These are phyloP conservation scores for Morinoia aosen DNA, from an alignment of 2,888 invertebrate genomes.

Conservation along the genomic window DNA sequence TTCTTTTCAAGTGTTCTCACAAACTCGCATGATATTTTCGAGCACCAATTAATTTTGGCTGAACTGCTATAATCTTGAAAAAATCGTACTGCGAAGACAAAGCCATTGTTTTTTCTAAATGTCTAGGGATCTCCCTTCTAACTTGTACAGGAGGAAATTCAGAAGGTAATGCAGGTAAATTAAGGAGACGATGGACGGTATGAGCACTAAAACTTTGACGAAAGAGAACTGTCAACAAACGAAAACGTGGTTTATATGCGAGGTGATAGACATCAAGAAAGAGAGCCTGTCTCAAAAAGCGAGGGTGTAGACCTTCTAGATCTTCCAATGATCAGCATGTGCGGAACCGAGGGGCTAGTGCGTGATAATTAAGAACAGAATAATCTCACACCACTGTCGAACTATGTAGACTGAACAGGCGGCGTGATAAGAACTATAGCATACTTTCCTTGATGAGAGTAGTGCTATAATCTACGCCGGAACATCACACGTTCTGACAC, in stretches of 20 bases:
- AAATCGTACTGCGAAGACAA: background rate
- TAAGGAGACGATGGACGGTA: background rate
- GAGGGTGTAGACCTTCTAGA: background rate
- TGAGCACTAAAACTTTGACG: background rate
- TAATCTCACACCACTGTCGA: background rate
- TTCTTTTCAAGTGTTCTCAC: background rate
- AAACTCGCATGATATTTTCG: background rate
- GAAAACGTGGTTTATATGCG: background rate
- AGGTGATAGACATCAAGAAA: background rate
- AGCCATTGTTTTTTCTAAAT: background rate
- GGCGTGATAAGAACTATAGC: background rate
- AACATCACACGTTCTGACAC: no score
- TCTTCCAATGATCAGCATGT: background rate
- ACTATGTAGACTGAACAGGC: background rate
- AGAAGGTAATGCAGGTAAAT: background rate
- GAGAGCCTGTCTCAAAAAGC: background rate
- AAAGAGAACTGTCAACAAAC: background rate
- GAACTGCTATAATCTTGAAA: background rate
- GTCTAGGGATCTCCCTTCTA: background rate
- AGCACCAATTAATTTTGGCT: background rate
- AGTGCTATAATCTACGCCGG: no score
- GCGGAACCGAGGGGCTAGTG: background rate
- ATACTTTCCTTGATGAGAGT: background rate
- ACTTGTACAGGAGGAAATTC: background rate
- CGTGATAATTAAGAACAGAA: no score